Conservation (phyloP, 2,888 invertebrate species). For the Electrophaes corylata region DNA sequence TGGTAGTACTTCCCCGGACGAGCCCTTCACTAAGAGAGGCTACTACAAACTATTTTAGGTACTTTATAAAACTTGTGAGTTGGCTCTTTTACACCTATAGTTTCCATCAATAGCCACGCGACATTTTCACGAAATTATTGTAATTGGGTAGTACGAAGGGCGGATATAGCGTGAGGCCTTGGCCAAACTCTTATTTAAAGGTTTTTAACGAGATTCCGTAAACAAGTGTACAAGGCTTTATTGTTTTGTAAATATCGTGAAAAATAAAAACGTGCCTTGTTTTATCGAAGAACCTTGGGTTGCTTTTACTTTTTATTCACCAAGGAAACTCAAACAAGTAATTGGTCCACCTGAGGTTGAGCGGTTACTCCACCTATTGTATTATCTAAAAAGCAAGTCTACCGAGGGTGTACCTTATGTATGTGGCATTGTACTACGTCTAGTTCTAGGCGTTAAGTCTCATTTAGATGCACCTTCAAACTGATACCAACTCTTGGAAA, state of each 20-base stretch:
- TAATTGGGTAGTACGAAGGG: constrained; percentile 35
- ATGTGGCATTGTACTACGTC: too few relatives aligned
- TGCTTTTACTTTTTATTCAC: not conserved
- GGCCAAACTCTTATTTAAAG: constrained; percentile 23
- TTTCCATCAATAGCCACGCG: constrained; percentile 29
- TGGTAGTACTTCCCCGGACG: too few relatives aligned
- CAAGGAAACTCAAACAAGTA: not conserved
- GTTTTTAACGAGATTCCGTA: constrained; percentile 22
- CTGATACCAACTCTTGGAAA: too few relatives aligned
- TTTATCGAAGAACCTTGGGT: not conserved
- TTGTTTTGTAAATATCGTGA: constrained; percentile 12
- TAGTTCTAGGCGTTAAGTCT: too few relatives aligned
- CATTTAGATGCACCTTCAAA: too few relatives aligned
- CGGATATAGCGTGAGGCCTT: constrained; percentile 30
- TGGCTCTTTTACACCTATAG: constrained; percentile 19
- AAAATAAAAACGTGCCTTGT: not conserved
- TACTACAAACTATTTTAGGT: not conserved
- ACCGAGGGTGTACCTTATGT: too few relatives aligned
- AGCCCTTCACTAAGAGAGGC: too few relatives aligned
- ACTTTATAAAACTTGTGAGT: constrained; percentile 12
- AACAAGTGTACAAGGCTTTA: constrained; percentile 20
- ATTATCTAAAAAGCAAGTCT: too few relatives aligned
- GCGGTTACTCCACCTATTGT: too few relatives aligned
- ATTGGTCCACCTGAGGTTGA: not conserved
- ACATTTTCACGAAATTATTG: constrained; percentile 38